A percentile compares a stretch with the other conserved stretches of the same genome.
Evolutionary conservation across 2,888 invertebrate species (phyloP).

Genomic region (Cephalotes varians): DNA sequence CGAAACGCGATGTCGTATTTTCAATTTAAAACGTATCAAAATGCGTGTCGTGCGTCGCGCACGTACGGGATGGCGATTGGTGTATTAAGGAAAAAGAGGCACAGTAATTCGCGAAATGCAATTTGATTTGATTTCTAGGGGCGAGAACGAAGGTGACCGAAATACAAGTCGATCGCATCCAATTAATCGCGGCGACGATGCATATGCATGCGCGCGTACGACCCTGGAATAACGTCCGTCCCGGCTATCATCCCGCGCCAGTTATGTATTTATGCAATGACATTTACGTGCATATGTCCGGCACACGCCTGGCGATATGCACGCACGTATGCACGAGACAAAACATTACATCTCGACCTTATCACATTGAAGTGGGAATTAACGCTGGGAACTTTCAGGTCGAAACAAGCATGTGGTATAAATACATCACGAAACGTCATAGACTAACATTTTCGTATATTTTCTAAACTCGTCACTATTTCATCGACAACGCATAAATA

Average conservation of each 20-base stretch:
- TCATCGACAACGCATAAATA: not conserved
- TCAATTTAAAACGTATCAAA: conserved; percentile 15
- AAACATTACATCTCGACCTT: conserved; percentile 29
- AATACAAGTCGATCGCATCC: conserved; percentile 65
- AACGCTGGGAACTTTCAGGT: not conserved
- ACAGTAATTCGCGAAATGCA: conserved; percentile 11
- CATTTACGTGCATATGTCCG: conserved; percentile 42
- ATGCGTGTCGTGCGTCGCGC: not conserved
- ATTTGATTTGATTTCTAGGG: conserved; percentile 48
- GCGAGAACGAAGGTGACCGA: conserved; percentile 58
- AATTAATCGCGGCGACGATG: conserved; percentile 63
- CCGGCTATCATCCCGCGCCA: conserved; percentile 38
- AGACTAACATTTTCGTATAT: not conserved
- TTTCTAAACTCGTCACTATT: not conserved
- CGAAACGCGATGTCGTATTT: not conserved
- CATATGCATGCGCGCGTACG: conserved; percentile 62
- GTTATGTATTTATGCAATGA: conserved; percentile 61
- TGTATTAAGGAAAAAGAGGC: not conserved
- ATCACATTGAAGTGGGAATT: not conserved
- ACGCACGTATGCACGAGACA: not conserved
- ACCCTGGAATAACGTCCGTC: conserved; percentile 53
- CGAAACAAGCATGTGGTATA: not conserved
- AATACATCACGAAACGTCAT: not conserved
- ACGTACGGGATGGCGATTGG: too few species aligned
- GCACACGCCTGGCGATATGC: conserved; percentile 8